Percentiles rank a stretch among this genome's conserved stretches.
Evolutionary conservation across 2,888 invertebrate genomes (phyloP).

Genomic region (Eristalis pertinax): DNA sequence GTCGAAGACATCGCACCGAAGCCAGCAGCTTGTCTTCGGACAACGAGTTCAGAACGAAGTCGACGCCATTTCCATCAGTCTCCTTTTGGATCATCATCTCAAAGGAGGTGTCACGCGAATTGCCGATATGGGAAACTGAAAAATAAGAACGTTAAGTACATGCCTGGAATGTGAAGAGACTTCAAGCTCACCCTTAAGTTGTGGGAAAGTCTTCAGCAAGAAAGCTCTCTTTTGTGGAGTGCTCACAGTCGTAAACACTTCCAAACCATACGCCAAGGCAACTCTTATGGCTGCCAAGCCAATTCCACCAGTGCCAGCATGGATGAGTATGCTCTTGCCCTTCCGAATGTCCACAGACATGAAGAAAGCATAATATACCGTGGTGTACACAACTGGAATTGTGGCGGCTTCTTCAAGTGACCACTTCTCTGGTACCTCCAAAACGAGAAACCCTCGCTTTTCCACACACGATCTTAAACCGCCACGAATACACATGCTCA

Average conservation of each 20-base stretch:
- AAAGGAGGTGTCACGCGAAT: constrained; percentile 93
- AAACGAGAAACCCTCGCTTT: constrained; percentile 79
- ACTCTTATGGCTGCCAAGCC: constrained; percentile 90
- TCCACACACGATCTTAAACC: constrained; percentile 83
- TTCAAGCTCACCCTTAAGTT: constrained; percentile 82
- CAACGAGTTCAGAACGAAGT: constrained; percentile 94
- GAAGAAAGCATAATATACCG: constrained; percentile 84
- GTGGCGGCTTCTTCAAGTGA: constrained; percentile 88
- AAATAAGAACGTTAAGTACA: too few relatives aligned
- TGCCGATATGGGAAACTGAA: constrained; percentile 87
- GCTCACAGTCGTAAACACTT: constrained; percentile 88
- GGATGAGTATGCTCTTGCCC: constrained; percentile 82
- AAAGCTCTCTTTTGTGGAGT: constrained; percentile 85
- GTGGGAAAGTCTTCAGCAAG: constrained; percentile 83
- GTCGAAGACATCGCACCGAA: constrained; percentile 84
- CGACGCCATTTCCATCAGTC: constrained; percentile 94
- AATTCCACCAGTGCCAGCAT: constrained; percentile 87
- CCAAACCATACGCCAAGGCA: constrained; percentile 85
- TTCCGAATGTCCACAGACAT: constrained; percentile 77
- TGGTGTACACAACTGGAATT: constrained; percentile 90
- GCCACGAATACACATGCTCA: constrained; percentile 84
- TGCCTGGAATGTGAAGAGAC: too few relatives aligned
- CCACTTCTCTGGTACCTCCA: constrained; percentile 89
- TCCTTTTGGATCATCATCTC: constrained; percentile 90
- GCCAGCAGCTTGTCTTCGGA: constrained; percentile 94